Evolutionary conservation across 2,797 vertebrate species (phyloP).

Genomic region (Hydrocynus forskahlii): DNA sequence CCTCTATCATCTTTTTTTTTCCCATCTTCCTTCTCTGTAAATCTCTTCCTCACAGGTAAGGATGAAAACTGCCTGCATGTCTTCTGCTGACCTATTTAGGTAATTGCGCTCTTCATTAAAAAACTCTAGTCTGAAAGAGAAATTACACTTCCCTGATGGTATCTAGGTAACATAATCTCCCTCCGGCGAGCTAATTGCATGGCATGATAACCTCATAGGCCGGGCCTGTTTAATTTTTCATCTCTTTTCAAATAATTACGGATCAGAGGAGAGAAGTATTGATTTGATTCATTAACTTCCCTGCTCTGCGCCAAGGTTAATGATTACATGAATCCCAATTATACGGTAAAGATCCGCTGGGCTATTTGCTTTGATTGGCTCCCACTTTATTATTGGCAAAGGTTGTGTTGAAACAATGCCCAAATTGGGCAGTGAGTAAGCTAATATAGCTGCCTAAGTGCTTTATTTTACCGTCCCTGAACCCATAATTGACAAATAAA

Average conservation of each 20-base stretch:
- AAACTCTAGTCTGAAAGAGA: constrained; percentile 89
- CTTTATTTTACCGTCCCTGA: constrained; percentile 53
- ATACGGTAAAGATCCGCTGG: constrained; percentile 83
- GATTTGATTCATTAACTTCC: constrained; percentile 99
- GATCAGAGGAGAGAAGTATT: constrained; percentile 97
- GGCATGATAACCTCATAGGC: constrained; percentile 93
- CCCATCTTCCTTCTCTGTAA: constrained; percentile 57
- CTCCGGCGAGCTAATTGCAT: constrained; percentile 95
- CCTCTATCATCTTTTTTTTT: constrained; percentile 30
- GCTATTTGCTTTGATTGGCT: constrained; percentile 88
- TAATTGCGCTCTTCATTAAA: constrained; percentile 92
- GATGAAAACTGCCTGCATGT: constrained; percentile 74
- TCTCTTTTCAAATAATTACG: constrained; percentile 99
- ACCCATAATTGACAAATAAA: constrained; percentile 68
- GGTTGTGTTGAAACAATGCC: constrained; percentile 71
- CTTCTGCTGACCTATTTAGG: constrained; percentile 91
- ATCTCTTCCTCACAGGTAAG: constrained; percentile 79
- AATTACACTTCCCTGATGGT: constrained; percentile 93
- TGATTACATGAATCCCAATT: constrained; percentile 97
- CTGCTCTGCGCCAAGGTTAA: constrained; percentile 95
- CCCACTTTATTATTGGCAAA: constrained; percentile 81
- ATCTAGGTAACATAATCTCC: constrained; percentile 99
- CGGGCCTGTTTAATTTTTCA: constrained; percentile 97
- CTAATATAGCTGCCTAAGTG: constrained; percentile 61
- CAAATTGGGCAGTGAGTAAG: constrained; percentile 59